A percentile compares a stretch with the other conserved stretches of the same genome.
These are phyloP conservation scores for Drosophila virilis DNA, from an alignment of 1,140 invertebrate genomes.

Conservation along the genomic window DNA sequence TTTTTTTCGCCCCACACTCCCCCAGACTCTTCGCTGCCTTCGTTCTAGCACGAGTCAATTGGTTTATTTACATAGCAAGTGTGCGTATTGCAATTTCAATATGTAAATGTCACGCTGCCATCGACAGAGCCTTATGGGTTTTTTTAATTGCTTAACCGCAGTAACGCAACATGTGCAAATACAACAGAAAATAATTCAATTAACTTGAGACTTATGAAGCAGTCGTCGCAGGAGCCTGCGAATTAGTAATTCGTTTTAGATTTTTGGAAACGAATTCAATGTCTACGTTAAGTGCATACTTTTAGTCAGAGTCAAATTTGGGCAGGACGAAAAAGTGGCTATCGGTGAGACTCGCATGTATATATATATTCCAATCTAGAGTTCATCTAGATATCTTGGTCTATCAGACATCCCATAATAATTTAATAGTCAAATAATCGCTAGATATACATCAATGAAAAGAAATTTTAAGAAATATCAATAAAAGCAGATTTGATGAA, in stretches of 20 bases:
- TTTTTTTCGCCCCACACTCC: slow-evolving; percentile 2
- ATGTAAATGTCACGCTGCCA: slow-evolving; percentile 61
- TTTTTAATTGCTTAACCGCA: slow-evolving; percentile 44
- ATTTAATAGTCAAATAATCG: too few species aligned
- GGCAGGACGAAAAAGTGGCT: too few species aligned
- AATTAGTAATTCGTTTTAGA: too few species aligned
- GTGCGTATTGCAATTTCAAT: slow-evolving; percentile 33
- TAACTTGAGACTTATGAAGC: slow-evolving; percentile 11
- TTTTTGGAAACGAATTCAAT: too few species aligned
- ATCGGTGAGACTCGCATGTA: too few species aligned
- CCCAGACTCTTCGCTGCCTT: background rate
- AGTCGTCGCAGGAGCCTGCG: too few species aligned
- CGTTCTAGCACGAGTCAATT: background rate
- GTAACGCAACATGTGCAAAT: background rate
- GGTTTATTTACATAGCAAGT: background rate
- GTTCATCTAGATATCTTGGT: too few species aligned
- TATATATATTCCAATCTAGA: too few species aligned
- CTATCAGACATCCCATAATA: too few species aligned
- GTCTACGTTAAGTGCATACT: slow-evolving; percentile 11
- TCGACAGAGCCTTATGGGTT: slow-evolving; percentile 18
- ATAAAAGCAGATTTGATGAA: too few species aligned
- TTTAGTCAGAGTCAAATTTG: slow-evolving; percentile 4
- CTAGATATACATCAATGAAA: too few species aligned
- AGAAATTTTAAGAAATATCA: too few species aligned
- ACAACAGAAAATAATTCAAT: slow-evolving; percentile 10